Evolutionary conservation across 2,113 vertebrate genomes (phyloP).

Genomic region (Amazona guildingii): DNA sequence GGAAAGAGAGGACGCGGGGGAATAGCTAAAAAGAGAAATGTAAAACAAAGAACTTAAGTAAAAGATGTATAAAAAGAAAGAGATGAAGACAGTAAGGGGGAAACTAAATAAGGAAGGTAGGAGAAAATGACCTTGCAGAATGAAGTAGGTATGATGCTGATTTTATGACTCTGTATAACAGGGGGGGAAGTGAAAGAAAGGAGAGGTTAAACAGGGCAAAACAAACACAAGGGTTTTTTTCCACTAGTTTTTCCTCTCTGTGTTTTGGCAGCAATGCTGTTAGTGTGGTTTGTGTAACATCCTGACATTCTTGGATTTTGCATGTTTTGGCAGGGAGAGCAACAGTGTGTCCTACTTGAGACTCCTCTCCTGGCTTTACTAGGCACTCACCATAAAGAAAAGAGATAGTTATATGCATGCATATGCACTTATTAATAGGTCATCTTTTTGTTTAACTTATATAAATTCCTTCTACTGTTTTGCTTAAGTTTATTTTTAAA

Average conservation of each 20-base stretch:
- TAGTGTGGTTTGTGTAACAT: neutral
- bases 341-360: neutral
- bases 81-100: neutral
- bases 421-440: neutral
- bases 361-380: neutral
- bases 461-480: neutral
- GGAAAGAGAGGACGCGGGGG: neutral
- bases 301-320: neutral
- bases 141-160: neutral
- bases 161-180: neutral
- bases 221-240: neutral
- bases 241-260: neutral
- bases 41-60: conserved; percentile 23
- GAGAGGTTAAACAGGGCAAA: neutral
- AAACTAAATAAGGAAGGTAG: conserved; percentile 5
- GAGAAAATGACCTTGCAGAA: neutral
- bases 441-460: neutral
- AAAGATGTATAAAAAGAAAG: neutral
- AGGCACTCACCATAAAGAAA: neutral
- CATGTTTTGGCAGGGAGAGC: neutral
- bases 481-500: neutral
- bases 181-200: neutral
- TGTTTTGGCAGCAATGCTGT: neutral
- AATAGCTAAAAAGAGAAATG: conserved; percentile 29
- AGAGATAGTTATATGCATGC: neutral